Conservation (phyloP, 2,113 vertebrate species). For the Spheniscus mendiculus region DNA sequence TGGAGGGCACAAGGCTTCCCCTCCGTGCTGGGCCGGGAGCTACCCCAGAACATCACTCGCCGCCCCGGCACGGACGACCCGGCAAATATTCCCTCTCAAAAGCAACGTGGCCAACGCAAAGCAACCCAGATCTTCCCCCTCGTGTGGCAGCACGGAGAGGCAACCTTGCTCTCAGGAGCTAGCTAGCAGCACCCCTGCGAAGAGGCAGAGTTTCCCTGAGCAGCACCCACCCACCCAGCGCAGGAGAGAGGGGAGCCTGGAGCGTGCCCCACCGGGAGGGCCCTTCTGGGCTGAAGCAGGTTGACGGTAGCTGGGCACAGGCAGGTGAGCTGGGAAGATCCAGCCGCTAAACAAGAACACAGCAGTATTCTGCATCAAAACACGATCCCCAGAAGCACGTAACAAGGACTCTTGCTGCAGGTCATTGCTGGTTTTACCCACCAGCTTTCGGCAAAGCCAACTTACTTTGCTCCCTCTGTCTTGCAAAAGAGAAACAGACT, state of each 20-base stretch:
- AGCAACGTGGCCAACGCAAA: not conserved
- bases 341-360: not conserved
- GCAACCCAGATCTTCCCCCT: not conserved
- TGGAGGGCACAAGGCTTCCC: not conserved
- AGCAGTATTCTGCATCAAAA: not conserved
- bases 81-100: not conserved
- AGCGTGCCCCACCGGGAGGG: rapidly evolving
- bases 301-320: not conserved
- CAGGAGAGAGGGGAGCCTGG: not conserved
- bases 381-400: rapidly evolving
- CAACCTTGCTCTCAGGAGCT: not conserved
- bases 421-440: not conserved
- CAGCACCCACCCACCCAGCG: not conserved
- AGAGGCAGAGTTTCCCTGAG: not conserved
- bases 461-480: not conserved
- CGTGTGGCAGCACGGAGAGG: rapidly evolving
- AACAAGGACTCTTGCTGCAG: not conserved
- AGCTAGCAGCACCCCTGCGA: not conserved
- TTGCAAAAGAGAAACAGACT: not conserved
- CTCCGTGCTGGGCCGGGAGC: rapidly evolving
- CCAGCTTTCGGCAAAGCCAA: not conserved
- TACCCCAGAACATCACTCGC: not conserved
- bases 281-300: not conserved
- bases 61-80: not conserved
- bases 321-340: not conserved